Base-by-base conservation (phyloP, 2,888 invertebrate species). In the Stenodera caucasica region DNA sequence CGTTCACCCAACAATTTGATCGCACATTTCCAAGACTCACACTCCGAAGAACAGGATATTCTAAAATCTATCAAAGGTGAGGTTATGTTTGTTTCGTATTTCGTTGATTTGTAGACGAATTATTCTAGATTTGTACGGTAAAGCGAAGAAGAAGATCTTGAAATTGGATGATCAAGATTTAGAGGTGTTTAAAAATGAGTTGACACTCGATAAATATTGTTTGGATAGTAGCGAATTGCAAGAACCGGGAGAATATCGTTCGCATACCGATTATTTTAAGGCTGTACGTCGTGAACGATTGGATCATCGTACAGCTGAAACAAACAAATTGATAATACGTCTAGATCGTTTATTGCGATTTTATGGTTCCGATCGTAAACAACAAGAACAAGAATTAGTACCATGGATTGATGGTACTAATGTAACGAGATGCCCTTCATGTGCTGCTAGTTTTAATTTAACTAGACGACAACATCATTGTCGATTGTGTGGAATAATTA, bases 401-500 rank as follows among this genome's bases (percentile, higher is more conserved):
- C 90, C 92, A 32, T 99, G 99, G 99, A 82, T 95, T 49, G 94
- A 96, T 74, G 98, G 98, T 33, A 88, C 88, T 52, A 91, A 91
- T 56, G 96, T 96, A 0, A 90, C 90, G 64, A 81, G 94, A 8
- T 99, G 98, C 78, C 95, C 96, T 0, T 90, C 88, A 67, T 99
- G 99, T 82, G 92, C 95, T 0, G 89, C 90, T 75, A 84, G 88
- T 50, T 99, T 99, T 80, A 90, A 91, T 73, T 81, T 96, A 59
- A 89, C 95, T 0, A 84, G 94, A 60, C 84, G 98, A 66, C 93
- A 96, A 78, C 98, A 99, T 81, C 99, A 99, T 81, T 99, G 99
- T 77, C 84, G 98, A 64, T 84, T 98, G 3, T 98, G 95, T 78
- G 98, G 98, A 0, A 91, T 92, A 58, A 89, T 98, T 62, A 90